Conservation (phyloP, 2,797 vertebrate genomes). For the Gymnoscopelus microlampas region DNA sequence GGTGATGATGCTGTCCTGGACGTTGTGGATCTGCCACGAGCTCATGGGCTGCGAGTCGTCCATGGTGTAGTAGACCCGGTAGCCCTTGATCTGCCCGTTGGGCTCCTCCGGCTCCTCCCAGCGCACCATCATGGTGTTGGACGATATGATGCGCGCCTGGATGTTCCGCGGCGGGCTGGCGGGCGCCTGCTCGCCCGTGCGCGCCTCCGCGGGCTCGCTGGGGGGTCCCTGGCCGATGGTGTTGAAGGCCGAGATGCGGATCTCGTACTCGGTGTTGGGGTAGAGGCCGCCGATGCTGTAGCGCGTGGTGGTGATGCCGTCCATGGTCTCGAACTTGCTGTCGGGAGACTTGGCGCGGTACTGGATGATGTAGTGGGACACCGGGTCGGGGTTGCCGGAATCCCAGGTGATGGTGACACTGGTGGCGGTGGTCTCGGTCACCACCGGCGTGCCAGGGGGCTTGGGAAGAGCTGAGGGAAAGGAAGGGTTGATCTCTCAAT, state of each 20-base stretch:
- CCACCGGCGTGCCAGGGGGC: slow-evolving; percentile 93
- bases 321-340: slow-evolving; percentile 94
- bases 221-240: slow-evolving; percentile 97
- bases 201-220: slow-evolving; percentile 93
- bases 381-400: slow-evolving; percentile 96
- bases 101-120: slow-evolving; percentile 99
- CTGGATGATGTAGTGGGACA: slow-evolving; percentile 96
- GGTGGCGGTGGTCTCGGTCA: slow-evolving; percentile 97
- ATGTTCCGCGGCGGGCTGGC: slow-evolving; percentile 95
- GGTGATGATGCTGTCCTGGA: slow-evolving; percentile 95
- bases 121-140: slow-evolving; percentile 96
- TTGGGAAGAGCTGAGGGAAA: slow-evolving; percentile 90
- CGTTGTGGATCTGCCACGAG: slow-evolving; percentile 96
- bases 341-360: slow-evolving; percentile 96
- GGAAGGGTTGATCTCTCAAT: background rate
- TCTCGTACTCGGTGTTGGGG: slow-evolving; percentile 97
- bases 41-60: slow-evolving; percentile 90
- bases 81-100: slow-evolving; percentile 96
- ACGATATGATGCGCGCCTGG: slow-evolving; percentile 93
- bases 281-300: slow-evolving; percentile 98
- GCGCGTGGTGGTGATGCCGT: slow-evolving; percentile 96
- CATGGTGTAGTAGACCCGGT: slow-evolving; percentile 97
- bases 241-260: slow-evolving; percentile 95
- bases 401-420: slow-evolving; percentile 99
- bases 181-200: slow-evolving; percentile 95